A percentile compares a stretch with the other conserved stretches of the same genome.
These are phyloP conservation scores for Ephialtes manifestator DNA, from an alignment of 2,888 invertebrate genomes.

Conservation along the genomic window DNA sequence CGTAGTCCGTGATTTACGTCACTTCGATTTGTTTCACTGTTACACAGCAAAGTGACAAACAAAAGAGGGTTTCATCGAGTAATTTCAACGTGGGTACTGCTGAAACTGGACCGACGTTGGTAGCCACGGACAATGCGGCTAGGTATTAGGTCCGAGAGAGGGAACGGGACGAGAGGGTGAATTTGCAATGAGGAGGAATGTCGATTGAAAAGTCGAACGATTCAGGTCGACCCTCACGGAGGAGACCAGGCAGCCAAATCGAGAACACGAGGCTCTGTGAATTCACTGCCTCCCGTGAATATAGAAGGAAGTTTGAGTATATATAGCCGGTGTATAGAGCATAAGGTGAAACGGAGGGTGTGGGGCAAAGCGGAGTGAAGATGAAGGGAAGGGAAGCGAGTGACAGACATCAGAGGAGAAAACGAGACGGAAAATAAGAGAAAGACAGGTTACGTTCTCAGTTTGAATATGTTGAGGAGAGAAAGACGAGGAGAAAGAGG, in stretches of 20 bases:
- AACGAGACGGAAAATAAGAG: slow-evolving; percentile 53
- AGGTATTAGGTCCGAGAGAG: slow-evolving; percentile 61
- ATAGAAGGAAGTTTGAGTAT: slow-evolving; percentile 30
- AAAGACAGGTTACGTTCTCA: slow-evolving; percentile 41
- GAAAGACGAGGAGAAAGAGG: slow-evolving; percentile 37
- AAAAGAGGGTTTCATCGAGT: slow-evolving; percentile 61
- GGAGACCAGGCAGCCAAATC: slow-evolving; percentile 59
- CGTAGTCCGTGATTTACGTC: slow-evolving; percentile 46
- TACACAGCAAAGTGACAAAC: slow-evolving; percentile 58
- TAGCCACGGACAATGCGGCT: slow-evolving; percentile 61
- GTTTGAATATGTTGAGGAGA: slow-evolving; percentile 14
- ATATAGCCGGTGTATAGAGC: not conserved
- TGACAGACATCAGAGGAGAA: slow-evolving; percentile 44
- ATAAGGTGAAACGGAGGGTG: slow-evolving; percentile 42
- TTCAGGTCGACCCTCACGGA: slow-evolving; percentile 67
- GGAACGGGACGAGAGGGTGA: slow-evolving; percentile 52
- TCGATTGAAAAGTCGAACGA: slow-evolving; percentile 71
- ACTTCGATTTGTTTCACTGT: slow-evolving; percentile 59
- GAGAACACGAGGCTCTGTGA: slow-evolving; percentile 64
- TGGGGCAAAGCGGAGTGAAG: slow-evolving; percentile 21
- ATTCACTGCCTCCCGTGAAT: slow-evolving; percentile 56
- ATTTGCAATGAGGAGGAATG: slow-evolving; percentile 67
- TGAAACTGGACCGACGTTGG: slow-evolving; percentile 67
- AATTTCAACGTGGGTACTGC: slow-evolving; percentile 63
- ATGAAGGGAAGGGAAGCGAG: slow-evolving; percentile 23